Percentiles rank a stretch among this genome's conserved stretches.
These are phyloP conservation scores for Triplophysa yarkandensis DNA, from an alignment of 2,797 vertebrate genomes.

Conservation along the genomic window DNA sequence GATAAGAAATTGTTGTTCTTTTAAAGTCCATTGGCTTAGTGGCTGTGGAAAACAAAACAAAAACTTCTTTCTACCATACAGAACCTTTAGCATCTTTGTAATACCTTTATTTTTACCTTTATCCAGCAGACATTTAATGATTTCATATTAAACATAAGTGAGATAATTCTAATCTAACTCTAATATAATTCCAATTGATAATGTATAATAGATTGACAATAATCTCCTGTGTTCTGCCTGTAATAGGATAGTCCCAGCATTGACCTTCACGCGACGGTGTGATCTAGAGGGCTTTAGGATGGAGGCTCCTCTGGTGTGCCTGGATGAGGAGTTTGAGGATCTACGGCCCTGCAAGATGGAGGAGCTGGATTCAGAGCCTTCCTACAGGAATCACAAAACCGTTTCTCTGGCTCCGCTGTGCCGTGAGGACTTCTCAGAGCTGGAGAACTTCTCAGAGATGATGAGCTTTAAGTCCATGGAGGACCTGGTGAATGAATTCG, in stretches of 20 bases:
- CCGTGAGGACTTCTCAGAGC: conserved; percentile 89
- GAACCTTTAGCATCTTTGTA: too few relatives aligned
- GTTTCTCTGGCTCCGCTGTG: conserved; percentile 71
- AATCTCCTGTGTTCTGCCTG: conserved; percentile 52
- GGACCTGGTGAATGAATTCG: conserved; percentile 93
- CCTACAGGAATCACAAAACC: conserved; percentile 59
- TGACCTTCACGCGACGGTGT: conserved; percentile 27
- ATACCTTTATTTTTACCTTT: too few relatives aligned
- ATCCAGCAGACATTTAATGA: neutral
- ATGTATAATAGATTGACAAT: neutral
- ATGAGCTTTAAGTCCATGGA: conserved; percentile 98
- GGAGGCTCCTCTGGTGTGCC: conserved; percentile 91
- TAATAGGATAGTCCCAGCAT: conserved; percentile 41
- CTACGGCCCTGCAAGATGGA: conserved; percentile 82
- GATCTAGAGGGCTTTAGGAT: conserved; percentile 70
- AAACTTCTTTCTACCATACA: too few relatives aligned
- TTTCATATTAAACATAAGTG: neutral
- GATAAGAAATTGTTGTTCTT: too few relatives aligned
- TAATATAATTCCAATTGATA: too few relatives aligned
- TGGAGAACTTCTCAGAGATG: conserved; percentile 96
- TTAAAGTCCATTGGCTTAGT: too few relatives aligned
- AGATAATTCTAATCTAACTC: too few relatives aligned
- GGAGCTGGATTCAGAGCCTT: conserved; percentile 71
- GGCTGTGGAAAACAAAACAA: too few relatives aligned
- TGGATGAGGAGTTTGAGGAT: conserved; percentile 94